Evolutionary conservation across 2,797 vertebrate species (phyloP), one percentile per base, ranked within the genome.

Genomic region (Etheostoma perlongum): DNA sequence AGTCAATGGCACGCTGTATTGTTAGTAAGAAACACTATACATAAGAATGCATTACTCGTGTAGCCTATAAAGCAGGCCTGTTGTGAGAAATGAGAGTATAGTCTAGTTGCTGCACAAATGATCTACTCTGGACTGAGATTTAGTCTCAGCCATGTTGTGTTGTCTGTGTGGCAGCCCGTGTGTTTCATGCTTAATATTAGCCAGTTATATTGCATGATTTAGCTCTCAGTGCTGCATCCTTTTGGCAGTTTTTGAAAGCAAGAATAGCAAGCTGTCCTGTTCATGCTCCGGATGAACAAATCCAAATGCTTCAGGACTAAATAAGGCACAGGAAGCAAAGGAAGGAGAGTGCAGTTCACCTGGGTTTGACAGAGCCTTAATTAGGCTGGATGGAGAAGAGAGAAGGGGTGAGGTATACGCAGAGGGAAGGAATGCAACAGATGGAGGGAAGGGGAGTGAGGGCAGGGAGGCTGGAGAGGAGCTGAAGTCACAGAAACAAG

Each of bases 341-440:
- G 44, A 19, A 54, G 12, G 9, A 23, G 54, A 42, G 69, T 58
- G 47, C 36, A 63, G n/a, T 64, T 83, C 64, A 85, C 60, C 74
- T 80, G 71, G 55, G 70, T 72, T 52, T 75, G 83, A 76, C 62
- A 51, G 46, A 74, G 49, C 33, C 21, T 36, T 76, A 64, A 78
- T 80, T 70, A 76, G 63, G 18, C n/a, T 52, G 55, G 47, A 48
- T n/a, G 44, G 64, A 65, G 42, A 62, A 62, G 2, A 57, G 15
- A 75, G 57, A 23, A 12, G 8, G 42, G 25, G 53, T 25, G 64
- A 65, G 53, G n/a, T 5, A 44, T 44, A 14, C 23, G 46, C 4
- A 11, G 63, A 67, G 52, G 18, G 79, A 54, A 46, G 46, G 59
- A 51, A 79, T 72, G 83, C 71, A 81, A 87, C 78, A 87, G 78